Evolutionary conservation across 2,888 invertebrate species (phyloP).

Genomic region (Cenopis cana): DNA sequence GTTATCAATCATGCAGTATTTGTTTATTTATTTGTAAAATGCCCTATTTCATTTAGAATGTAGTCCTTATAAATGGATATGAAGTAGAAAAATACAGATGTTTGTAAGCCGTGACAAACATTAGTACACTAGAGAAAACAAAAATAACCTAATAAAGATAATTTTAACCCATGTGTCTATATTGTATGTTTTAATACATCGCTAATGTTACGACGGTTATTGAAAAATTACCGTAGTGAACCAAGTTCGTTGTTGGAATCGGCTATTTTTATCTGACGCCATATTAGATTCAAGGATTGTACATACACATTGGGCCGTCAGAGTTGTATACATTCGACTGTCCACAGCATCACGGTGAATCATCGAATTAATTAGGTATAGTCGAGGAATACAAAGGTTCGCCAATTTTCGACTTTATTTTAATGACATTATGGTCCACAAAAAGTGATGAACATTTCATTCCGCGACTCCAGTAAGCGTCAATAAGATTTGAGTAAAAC

Average conservation of each 20-base stretch:
- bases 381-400: too few relatives aligned
- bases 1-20: too few relatives aligned
- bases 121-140: not conserved
- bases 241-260: not conserved
- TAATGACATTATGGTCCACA: too few relatives aligned
- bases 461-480: not conserved
- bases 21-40: too few relatives aligned
- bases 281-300: too few relatives aligned
- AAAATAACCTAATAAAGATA: not conserved
- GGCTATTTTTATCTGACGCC: not conserved
- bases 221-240: not conserved
- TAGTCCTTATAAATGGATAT: not conserved
- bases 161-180: not conserved
- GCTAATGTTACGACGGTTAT: not conserved
- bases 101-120: not conserved
- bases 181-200: not conserved
- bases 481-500: not conserved
- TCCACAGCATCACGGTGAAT: too few relatives aligned
- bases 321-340: too few relatives aligned
- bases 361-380: too few relatives aligned
- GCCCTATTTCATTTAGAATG: too few relatives aligned
- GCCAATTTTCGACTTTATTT: too few relatives aligned
- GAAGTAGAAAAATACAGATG: not conserved
- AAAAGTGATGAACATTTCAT: too few relatives aligned
- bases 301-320: too few relatives aligned